phyloP scores from a whole-genome alignment of 2,113 vertebrate species.

The Cottus gobio region DNA sequence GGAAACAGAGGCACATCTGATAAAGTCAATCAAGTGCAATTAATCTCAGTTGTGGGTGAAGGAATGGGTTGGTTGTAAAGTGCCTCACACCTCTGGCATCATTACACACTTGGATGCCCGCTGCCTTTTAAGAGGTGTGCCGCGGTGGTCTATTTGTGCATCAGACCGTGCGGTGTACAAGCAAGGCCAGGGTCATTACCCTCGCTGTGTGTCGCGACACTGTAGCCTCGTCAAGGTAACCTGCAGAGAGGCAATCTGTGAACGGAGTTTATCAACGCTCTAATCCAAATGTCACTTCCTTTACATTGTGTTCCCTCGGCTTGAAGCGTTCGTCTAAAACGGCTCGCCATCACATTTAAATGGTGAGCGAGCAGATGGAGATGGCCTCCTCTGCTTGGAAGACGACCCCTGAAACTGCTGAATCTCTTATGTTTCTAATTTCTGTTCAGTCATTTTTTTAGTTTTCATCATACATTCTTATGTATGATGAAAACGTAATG shows the following conservation, averaged over 20 bases:
- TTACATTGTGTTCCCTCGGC: background rate
- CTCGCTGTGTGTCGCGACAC: conserved; percentile 71
- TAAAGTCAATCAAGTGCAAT: conserved; percentile 80
- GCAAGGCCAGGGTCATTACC: conserved; percentile 77
- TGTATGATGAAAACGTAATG: too few species aligned
- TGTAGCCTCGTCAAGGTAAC: conserved; percentile 65
- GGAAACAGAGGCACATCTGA: conserved; percentile 62
- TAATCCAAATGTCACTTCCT: conserved; percentile 47
- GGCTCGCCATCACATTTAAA: background rate
- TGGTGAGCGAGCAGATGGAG: background rate
- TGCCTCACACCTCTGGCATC: conserved; percentile 61
- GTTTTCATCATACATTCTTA: background rate
- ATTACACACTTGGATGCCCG: conserved; percentile 73
- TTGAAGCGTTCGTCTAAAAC: background rate
- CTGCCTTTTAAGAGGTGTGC: conserved; percentile 70
- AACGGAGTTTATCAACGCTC: conserved; percentile 42
- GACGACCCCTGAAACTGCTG: background rate
- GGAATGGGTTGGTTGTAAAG: conserved; percentile 70
- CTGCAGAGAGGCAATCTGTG: conserved; percentile 69
- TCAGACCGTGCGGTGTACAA: conserved; percentile 72
- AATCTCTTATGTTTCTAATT: background rate
- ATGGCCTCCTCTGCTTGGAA: background rate
- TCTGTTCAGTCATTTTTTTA: background rate
- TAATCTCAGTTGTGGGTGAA: conserved; percentile 75
- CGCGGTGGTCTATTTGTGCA: conserved; percentile 78